phyloP scores from a whole-genome alignment of 2,113 vertebrate genomes.

The Andinoacara biseriatus region DNA sequence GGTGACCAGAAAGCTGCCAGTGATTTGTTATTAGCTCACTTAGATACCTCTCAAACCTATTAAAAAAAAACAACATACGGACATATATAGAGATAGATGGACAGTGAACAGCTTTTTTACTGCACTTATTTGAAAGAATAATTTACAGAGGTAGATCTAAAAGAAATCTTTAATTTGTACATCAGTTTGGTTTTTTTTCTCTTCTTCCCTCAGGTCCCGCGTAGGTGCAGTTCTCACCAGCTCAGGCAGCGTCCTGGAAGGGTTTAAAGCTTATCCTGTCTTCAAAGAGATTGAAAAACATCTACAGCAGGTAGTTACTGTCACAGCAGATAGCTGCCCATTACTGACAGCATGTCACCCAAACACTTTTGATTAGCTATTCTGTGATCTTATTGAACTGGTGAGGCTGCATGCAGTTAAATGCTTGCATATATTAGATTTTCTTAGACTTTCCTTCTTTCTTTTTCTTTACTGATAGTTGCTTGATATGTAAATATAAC shows the following conservation, averaged over 20 bases:
- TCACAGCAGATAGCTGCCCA: neutral
- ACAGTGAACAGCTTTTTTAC: neutral
- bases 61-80: too few relatives aligned
- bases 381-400: neutral
- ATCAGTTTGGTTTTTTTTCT: neutral
- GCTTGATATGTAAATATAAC: neutral
- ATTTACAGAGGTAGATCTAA: neutral
- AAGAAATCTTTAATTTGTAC: neutral
- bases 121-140: neutral
- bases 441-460: neutral
- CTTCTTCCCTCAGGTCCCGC: slow-evolving; percentile 56
- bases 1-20: slow-evolving; percentile 69
- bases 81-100: too few relatives aligned
- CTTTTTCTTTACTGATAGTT: neutral
- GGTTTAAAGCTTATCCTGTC: slow-evolving; percentile 87
- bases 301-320: slow-evolving; percentile 84
- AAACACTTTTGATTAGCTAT: neutral
- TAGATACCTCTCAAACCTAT: neutral
- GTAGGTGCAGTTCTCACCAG: slow-evolving; percentile 81
- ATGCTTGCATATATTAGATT: neutral
- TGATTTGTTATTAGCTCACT: neutral
- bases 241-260: slow-evolving; percentile 75
- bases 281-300: slow-evolving; percentile 95
- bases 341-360: neutral
- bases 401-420: neutral